These are phyloP conservation scores for Drosophila buzzatii DNA, from an alignment of 2,888 invertebrate species.

Conservation along the genomic window DNA sequence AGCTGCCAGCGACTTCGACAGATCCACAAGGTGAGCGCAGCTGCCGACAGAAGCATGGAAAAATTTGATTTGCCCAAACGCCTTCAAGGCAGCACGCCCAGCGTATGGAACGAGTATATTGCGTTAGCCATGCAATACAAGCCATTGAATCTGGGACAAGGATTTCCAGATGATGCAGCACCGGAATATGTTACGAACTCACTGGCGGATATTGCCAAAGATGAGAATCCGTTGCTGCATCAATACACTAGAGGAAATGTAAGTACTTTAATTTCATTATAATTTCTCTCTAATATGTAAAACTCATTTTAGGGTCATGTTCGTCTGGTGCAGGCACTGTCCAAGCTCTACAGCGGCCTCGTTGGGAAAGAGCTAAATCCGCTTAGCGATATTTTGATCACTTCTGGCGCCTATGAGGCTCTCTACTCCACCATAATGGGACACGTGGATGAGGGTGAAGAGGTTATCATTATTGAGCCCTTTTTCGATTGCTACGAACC, in stretches of 20 bases:
- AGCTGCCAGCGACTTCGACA: conserved; percentile 8
- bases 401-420: conserved; percentile 97
- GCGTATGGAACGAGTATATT: conserved; percentile 93
- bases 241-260: conserved; percentile 98
- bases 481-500: conserved; percentile 99
- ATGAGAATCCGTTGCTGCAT: conserved; percentile 91
- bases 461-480: conserved; percentile 98
- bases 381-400: conserved; percentile 93
- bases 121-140: conserved; percentile 92
- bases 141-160: conserved; percentile 97
- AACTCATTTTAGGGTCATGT: conserved; percentile 92
- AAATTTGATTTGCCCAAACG: conserved; percentile 84
- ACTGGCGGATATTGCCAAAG: conserved; percentile 88
- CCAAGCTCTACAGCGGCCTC: conserved; percentile 93
- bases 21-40: conserved; percentile 5
- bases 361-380: conserved; percentile 92
- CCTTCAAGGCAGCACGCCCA: conserved; percentile 83
- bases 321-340: conserved; percentile 92
- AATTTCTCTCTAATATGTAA: background rate
- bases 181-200: conserved; percentile 93
- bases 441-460: conserved; percentile 93
- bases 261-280: conserved; percentile 84
- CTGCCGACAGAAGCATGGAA: conserved; percentile 68
- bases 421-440: conserved; percentile 94
- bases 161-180: conserved; percentile 96